Percentiles rank a stretch among this genome's conserved stretches.
Evolutionary conservation across 2,888 invertebrate genomes (phyloP).

Genomic region (Charanyca ferruginea): DNA sequence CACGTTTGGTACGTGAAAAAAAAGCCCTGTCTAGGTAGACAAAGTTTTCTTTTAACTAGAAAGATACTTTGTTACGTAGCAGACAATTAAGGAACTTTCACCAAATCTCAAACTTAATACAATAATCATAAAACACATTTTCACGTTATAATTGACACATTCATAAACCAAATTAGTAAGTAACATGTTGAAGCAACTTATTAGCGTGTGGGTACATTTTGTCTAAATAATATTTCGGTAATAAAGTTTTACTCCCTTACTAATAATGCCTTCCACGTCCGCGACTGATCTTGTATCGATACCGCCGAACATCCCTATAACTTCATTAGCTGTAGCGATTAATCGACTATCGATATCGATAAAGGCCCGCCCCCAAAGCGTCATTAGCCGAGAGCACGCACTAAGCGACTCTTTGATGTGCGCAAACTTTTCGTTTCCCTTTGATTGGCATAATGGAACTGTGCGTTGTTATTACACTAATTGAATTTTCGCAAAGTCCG

Average conservation of each 20-base stretch:
- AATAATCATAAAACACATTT: slow-evolving; percentile 39
- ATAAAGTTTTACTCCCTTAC: slow-evolving; percentile 38
- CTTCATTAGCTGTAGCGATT: slow-evolving; percentile 58
- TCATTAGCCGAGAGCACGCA: slow-evolving; percentile 78
- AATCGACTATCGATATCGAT: slow-evolving; percentile 66
- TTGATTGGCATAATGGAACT: slow-evolving; percentile 89
- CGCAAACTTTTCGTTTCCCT: slow-evolving; percentile 88
- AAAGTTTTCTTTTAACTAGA: not conserved
- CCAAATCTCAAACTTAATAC: not conserved
- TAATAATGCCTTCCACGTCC: slow-evolving; percentile 40
- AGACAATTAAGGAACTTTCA: slow-evolving; percentile 2
- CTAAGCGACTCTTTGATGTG: slow-evolving; percentile 88
- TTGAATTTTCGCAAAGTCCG: slow-evolving; percentile 86
- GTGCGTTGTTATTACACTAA: slow-evolving; percentile 88
- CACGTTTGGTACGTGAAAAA: too few species aligned
- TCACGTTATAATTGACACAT: slow-evolving; percentile 11
- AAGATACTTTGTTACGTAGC: too few species aligned
- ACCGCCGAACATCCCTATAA: slow-evolving; percentile 52
- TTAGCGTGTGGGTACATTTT: slow-evolving; percentile 28
- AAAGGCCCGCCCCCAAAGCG: slow-evolving; percentile 71
- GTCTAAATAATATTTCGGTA: slow-evolving; percentile 24
- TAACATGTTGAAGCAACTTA: slow-evolving; percentile 14
- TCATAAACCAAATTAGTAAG: slow-evolving; percentile 31
- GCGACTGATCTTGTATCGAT: slow-evolving; percentile 53
- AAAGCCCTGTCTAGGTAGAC: not conserved